These are phyloP conservation scores for Apamea epomidion DNA, from an alignment of 2,888 invertebrate genomes.

Conservation along the genomic window DNA sequence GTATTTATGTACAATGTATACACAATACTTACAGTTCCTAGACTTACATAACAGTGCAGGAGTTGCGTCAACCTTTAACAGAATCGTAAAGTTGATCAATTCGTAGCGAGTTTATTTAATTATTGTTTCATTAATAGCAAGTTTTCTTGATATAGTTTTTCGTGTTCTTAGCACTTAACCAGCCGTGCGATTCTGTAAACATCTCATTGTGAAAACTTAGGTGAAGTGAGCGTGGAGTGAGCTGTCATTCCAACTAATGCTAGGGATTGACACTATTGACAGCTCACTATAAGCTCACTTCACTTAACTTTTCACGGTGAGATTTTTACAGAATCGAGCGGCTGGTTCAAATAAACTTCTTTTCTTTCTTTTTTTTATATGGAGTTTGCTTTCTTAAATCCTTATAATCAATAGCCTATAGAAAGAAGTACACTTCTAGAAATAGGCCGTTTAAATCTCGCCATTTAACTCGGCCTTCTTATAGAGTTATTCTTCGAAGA, in stretches of 20 bases:
- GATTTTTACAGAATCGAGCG: too few species aligned
- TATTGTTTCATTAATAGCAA: background rate
- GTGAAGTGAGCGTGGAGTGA: too few species aligned
- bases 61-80: constrained; percentile 47
- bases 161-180: too few species aligned
- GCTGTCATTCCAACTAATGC: too few species aligned
- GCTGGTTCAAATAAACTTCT: too few species aligned
- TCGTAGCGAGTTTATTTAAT: constrained; percentile 20
- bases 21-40: constrained; percentile 48
- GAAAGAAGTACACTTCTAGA: background rate
- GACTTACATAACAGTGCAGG: constrained; percentile 57
- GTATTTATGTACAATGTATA: constrained; percentile 42
- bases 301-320: too few species aligned
- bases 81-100: constrained; percentile 42
- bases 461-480: background rate
- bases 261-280: too few species aligned
- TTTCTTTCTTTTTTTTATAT: too few species aligned
- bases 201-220: too few species aligned
- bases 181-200: too few species aligned
- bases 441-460: background rate
- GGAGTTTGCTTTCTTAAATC: background rate
- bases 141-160: background rate
- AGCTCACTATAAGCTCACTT: too few species aligned
- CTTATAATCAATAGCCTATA: too few species aligned
- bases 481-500: background rate